Percentiles rank a stretch among this genome's conserved stretches.
These are phyloP conservation scores for Indicator indicator DNA, from an alignment of 2,113 vertebrate species.

Conservation along the genomic window DNA sequence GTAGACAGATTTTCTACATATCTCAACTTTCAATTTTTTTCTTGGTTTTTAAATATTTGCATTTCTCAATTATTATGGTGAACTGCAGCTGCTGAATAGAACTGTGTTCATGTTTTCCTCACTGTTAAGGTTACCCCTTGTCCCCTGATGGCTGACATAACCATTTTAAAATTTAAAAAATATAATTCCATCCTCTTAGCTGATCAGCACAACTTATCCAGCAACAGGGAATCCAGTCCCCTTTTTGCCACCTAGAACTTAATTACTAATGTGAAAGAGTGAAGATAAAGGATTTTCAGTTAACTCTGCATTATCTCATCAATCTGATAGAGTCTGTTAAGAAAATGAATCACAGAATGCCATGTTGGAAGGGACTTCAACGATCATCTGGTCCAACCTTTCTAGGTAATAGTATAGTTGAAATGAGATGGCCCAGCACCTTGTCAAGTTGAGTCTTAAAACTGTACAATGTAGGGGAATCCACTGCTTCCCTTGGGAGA, in stretches of 20 bases:
- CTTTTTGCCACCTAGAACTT: neutral
- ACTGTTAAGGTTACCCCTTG: neutral
- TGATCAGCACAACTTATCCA: neutral
- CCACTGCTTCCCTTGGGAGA: too few species aligned
- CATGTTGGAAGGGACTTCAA: too few species aligned
- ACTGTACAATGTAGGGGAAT: too few species aligned
- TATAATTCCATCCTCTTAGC: neutral
- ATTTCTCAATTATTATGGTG: neutral
- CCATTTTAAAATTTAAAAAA: neutral
- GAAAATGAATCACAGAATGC: neutral
- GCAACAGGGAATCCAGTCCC: neutral
- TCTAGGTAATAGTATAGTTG: too few species aligned
- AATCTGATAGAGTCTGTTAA: neutral
- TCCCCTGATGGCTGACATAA: neutral
- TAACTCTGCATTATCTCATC: neutral
- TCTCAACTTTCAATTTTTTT: neutral
- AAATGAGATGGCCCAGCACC: too few species aligned
- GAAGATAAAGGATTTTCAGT: neutral
- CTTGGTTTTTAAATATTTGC: neutral
- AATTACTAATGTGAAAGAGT: neutral
- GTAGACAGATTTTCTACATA: neutral
- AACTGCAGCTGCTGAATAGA: neutral
- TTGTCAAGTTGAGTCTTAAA: too few species aligned
- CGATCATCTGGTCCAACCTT: too few species aligned
- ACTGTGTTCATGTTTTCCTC: neutral